Conservation (phyloP, 1,140 invertebrate genomes). For the Magallana gigas region DNA sequence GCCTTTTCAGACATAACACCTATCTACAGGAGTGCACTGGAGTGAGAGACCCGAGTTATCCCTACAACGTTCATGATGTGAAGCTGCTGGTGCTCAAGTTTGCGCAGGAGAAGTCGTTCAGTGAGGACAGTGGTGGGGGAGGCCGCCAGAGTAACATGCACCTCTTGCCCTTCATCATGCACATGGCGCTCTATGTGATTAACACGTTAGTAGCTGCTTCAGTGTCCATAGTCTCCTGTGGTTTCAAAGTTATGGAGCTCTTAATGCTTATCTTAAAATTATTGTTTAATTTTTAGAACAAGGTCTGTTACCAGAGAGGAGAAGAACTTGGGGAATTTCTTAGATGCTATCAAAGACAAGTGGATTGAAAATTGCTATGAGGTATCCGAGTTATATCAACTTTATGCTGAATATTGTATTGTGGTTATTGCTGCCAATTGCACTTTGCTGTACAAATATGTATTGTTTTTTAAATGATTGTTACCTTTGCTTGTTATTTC, state of each 20-base stretch:
- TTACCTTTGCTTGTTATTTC: slow-evolving; percentile 7
- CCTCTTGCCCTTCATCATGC: slow-evolving; percentile 94
- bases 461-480: too few relatives aligned
- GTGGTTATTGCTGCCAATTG: too few relatives aligned
- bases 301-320: slow-evolving; percentile 87
- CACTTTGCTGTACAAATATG: not conserved
- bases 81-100: slow-evolving; percentile 94
- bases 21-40: slow-evolving; percentile 80
- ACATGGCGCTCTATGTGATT: slow-evolving; percentile 96
- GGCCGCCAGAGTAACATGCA: slow-evolving; percentile 99
- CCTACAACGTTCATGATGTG: slow-evolving; percentile 94
- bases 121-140: slow-evolving; percentile 95
- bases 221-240: not conserved
- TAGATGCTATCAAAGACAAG: slow-evolving; percentile 82
- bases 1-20: slow-evolving; percentile 79
- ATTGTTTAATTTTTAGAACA: slow-evolving; percentile 82
- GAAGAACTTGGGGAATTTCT: slow-evolving; percentile 85
- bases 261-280: not conserved
- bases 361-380: slow-evolving; percentile 91
- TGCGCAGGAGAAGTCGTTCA: slow-evolving; percentile 96
- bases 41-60: slow-evolving; percentile 77
- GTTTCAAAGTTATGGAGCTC: not conserved
- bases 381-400: slow-evolving; percentile 60
- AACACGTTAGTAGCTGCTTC: slow-evolving; percentile 87
- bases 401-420: not conserved